Conservation (phyloP, 2,113 vertebrate species). For the Cryptotis parvus region DNA sequence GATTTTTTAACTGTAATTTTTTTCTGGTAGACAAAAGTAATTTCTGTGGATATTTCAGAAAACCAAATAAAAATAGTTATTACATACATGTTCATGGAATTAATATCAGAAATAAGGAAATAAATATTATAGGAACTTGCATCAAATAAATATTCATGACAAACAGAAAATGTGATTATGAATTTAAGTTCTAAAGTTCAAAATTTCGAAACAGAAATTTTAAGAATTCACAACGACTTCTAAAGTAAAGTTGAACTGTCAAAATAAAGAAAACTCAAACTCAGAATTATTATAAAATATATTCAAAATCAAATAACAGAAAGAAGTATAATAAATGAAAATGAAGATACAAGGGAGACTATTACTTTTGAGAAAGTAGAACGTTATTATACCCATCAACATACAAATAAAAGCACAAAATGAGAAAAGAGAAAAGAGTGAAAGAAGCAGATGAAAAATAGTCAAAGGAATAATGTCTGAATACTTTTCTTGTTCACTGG, state of each 20-base stretch:
- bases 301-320: neutral
- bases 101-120: neutral
- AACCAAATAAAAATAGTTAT: neutral
- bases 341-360: neutral
- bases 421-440: neutral
- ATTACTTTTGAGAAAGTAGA: neutral
- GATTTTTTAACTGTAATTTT: too few species aligned
- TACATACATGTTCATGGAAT: neutral
- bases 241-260: neutral
- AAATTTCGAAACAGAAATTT: too few species aligned
- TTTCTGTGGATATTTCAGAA: neutral
- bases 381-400: neutral
- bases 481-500: neutral
- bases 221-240: neutral
- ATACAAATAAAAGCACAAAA: neutral
- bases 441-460: neutral
- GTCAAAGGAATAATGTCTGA: neutral
- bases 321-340: neutral
- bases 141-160: neutral
- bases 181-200: neutral
- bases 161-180: neutral
- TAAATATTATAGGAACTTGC: neutral
- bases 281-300: neutral
- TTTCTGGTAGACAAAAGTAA: too few species aligned
- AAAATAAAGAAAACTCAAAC: neutral